phyloP scores from a whole-genome alignment of 2,797 vertebrate species.

The Amniataba percoides region DNA sequence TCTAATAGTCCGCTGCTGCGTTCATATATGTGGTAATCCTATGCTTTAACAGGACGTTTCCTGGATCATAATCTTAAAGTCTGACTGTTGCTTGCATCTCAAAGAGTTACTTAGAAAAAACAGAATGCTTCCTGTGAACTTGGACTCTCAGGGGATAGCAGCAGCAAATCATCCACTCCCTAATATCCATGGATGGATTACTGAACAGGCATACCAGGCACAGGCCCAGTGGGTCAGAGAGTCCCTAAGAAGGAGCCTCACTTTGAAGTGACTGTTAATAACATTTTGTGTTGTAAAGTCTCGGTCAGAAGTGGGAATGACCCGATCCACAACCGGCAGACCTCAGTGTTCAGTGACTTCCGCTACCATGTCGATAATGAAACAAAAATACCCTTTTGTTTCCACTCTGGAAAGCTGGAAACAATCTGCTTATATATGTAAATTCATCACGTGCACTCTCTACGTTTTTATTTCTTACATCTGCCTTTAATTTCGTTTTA shows the following conservation, averaged over 20 bases:
- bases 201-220: background rate
- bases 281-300: background rate
- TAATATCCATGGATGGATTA: slow-evolving; percentile 15
- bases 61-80: background rate
- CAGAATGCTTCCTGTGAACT: background rate
- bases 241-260: background rate
- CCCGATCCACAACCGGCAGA: background rate
- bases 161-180: background rate
- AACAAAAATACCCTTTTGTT: background rate
- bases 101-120: background rate
- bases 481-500: background rate
- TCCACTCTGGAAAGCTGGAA: background rate
- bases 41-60: background rate
- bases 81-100: background rate
- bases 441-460: background rate
- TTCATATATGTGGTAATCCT: background rate
- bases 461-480: background rate
- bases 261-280: slow-evolving; percentile 21
- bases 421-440: background rate
- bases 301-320: background rate
- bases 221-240: slow-evolving; percentile 4
- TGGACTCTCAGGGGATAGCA: background rate
- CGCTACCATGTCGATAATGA: background rate
- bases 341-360: background rate
- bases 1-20: background rate